Evolutionary conservation across 2,888 invertebrate genomes (phyloP), one percentile per base, ranked within the genome.

Genomic region (Phanerotoma sp.): DNA sequence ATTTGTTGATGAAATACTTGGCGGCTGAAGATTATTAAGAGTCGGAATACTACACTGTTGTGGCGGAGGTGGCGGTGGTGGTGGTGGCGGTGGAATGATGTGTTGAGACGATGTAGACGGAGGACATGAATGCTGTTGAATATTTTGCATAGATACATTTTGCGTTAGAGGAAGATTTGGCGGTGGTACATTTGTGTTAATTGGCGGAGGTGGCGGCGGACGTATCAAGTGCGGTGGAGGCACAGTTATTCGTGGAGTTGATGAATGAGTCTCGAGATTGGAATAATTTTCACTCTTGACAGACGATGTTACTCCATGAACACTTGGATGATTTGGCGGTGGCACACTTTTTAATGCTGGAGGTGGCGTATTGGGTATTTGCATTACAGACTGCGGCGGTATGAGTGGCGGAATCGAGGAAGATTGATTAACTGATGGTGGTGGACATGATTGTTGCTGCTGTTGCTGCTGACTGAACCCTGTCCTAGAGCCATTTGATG

Each of bases 171-270:
- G 60, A 37, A 63, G 59, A 6, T 62, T 56, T 1, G 62, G 70
- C n/a, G 70, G 72, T 54, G 78, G 73, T 38, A 77, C 63, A 38
- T 72, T 73, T 7, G 76, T 74, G 55, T 77, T 77, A 3, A 75
- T 73, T 21, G 70, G 70, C 56, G 73, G 65, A 44, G 50, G 64
- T 32, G 69, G 71, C 20, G 71, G 38, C 5, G 59, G 50, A 10
- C 50, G 65, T 41, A 49, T 66, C 30, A 15, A 66, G 63, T 7
- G 68, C 61, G 73, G 66, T 2, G 72, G 68, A 3, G 71, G 69
- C 9, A 70, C 61, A 16, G 68, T 67, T 65, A 72, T 70, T 42
- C 68, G 58, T 5, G 66, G 56, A 60, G 68, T 67, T 4, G 58
- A 51, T 6, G 66, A 61, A 48, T 68, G 67, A 44, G 65, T 65